Conservation (phyloP, 2,888 invertebrate species). For the Melinaea marsaeus region DNA sequence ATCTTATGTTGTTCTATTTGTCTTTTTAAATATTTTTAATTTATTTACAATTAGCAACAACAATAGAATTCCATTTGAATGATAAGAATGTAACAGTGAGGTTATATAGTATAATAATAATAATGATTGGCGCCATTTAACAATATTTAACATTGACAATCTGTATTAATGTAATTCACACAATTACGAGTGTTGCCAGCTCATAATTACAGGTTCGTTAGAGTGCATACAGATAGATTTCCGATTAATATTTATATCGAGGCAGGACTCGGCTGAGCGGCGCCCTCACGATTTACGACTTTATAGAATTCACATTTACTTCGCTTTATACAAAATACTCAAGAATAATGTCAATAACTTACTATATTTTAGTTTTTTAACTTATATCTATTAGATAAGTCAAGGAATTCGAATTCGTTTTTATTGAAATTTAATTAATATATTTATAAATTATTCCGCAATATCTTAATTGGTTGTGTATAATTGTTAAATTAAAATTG, state of each 20-base stretch:
- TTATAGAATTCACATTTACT: constrained; percentile 2
- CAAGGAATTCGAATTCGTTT: background rate
- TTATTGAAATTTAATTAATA: constrained; percentile 1
- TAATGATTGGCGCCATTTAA: background rate
- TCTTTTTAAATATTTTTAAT: too few relatives aligned
- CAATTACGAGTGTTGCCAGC: constrained; percentile 20
- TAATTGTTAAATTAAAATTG: constrained; percentile 4
- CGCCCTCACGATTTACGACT: constrained; percentile 19
- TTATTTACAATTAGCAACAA: background rate
- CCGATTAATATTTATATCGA: constrained; percentile 30
- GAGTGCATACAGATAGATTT: constrained; percentile 25
- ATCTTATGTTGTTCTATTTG: too few relatives aligned
- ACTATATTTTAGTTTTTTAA: background rate
- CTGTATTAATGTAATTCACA: constrained; percentile 22
- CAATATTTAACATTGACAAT: constrained; percentile 1
- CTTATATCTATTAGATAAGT: background rate
- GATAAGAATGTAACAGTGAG: background rate
- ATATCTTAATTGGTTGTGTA: constrained; percentile 1
- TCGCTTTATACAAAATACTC: background rate
- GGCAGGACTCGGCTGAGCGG: constrained; percentile 23
- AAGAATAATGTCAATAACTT: background rate
- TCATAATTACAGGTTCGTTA: constrained; percentile 25
- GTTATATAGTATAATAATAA: background rate
- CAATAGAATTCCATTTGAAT: background rate
- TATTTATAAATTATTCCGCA: background rate